Evolutionary conservation across 2,797 vertebrate species (phyloP), one percentile per base, ranked within the genome.

Genomic region (Coreius guichenoti): DNA sequence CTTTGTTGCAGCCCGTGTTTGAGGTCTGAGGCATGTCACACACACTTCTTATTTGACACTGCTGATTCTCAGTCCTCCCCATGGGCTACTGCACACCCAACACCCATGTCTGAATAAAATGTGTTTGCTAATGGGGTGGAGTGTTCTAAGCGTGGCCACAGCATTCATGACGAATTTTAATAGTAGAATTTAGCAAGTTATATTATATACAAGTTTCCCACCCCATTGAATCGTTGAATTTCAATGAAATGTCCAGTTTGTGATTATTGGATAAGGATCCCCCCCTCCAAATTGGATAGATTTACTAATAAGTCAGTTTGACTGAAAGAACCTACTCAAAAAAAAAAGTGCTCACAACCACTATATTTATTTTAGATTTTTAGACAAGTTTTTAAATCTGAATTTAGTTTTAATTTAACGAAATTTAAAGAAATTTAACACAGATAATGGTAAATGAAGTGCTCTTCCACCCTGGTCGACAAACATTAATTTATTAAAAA

Each of bases 11-110:
- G 76, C 12, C 49, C 21, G 2, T 23, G 68, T 75, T 58, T 49
- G 33, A 73, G 75, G 65, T 73, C 61, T 47, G 75, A 86, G 29
- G 74, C 87, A 72, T 86, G 76, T 90, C 90, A 89, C 36, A 72
- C 65, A 82, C 78, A 87, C 89, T 56, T 31, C 7, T 88, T 73
- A 74, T 80, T 87, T 81, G 85, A 89, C 81, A 76, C n/a, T 29
- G 63, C n/a, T 39, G 76, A 80, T 75, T 39, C 69, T 17, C 16
- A 26, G 45, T 49, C 54, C 68, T 47, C 78, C 68, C 76, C 19
- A 4, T 77, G 73, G 73, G 76, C 67, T 79, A 87, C 58, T 85
- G 21, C 47, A 77, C 73, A 68, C 70, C 72, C 70, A 76, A 58
- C n/a, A 68, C 67, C 43, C 61, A 45, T 76, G 73, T 89, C 81